Evolutionary conservation across 1,140 invertebrate genomes (phyloP).

Genomic region (Neuroterus valhalla): DNA sequence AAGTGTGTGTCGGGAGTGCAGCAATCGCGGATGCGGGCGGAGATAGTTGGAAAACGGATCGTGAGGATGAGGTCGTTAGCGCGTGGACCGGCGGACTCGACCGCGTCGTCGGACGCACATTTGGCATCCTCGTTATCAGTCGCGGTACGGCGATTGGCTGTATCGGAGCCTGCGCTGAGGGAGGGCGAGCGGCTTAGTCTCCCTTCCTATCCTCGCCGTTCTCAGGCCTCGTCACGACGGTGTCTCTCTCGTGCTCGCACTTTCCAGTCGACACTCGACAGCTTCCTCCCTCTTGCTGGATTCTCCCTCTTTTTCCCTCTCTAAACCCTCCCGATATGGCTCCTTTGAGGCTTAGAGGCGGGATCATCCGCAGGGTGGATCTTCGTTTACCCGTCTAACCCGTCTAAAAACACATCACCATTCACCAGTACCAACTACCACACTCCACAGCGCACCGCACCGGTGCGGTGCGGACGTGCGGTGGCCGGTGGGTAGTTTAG

Average conservation of each 20-base stretch:
- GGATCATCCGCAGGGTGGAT: conserved; percentile 72
- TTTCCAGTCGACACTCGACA: conserved; percentile 17
- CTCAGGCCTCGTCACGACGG: conserved; percentile 39
- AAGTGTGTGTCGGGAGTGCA: neutral
- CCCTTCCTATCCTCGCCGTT: conserved; percentile 40
- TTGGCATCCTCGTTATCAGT: conserved; percentile 73
- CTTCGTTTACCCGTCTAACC: conserved; percentile 39
- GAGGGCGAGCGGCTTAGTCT: conserved; percentile 49
- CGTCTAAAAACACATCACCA: conserved; percentile 31
- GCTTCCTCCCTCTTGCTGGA: conserved; percentile 30
- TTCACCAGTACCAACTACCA: neutral
- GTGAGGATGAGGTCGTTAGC: conserved; percentile 52
- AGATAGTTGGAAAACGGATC: conserved; percentile 3
- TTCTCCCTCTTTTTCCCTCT: conserved; percentile 21
- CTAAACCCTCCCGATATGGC: conserved; percentile 22
- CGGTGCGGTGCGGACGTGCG: too few species aligned
- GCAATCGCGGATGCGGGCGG: neutral
- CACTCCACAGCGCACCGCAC: too few species aligned
- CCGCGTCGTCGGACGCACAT: conserved; percentile 65
- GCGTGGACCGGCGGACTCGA: conserved; percentile 67
- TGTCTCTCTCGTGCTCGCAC: conserved; percentile 41
- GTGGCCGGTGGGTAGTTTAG: too few species aligned
- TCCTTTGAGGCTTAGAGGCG: conserved; percentile 74
- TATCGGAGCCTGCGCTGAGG: conserved; percentile 73
- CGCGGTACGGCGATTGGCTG: conserved; percentile 74